A percentile compares a stretch with the other conserved stretches of the same genome.
Evolutionary conservation across 2,797 vertebrate genomes (phyloP).

Genomic region (Sebastiscus tertius): DNA sequence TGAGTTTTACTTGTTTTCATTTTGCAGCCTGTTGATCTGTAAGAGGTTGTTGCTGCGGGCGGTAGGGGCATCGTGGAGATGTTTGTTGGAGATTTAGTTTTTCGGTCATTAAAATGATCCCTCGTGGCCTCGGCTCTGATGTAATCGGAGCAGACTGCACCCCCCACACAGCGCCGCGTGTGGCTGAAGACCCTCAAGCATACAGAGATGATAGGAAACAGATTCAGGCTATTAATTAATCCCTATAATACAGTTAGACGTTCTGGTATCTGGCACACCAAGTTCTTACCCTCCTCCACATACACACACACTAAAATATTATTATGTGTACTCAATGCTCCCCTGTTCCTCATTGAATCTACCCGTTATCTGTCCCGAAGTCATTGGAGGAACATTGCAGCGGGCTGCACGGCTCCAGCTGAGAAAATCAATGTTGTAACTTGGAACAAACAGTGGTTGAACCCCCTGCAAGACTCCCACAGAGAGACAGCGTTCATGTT

Average conservation of each 20-base stretch:
- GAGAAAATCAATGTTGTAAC: slow-evolving; percentile 15
- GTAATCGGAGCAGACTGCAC: slow-evolving; percentile 67
- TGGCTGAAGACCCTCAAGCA: slow-evolving; percentile 61
- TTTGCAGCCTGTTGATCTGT: slow-evolving; percentile 24
- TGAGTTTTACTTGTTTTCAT: background rate
- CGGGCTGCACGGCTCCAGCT: background rate
- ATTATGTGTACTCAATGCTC: background rate
- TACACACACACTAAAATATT: slow-evolving; percentile 9
- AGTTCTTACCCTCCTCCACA: background rate
- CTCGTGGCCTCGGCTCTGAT: slow-evolving; percentile 62
- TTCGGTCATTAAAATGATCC: slow-evolving; percentile 65
- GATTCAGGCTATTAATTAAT: slow-evolving; percentile 74
- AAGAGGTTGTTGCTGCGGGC: slow-evolving; percentile 18
- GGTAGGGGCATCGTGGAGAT: slow-evolving; percentile 16
- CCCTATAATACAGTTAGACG: slow-evolving; percentile 56
- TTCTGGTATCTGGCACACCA: slow-evolving; percentile 44
- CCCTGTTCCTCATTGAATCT: slow-evolving; percentile 17
- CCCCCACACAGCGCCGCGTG: slow-evolving; percentile 70
- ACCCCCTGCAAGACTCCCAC: slow-evolving; percentile 4
- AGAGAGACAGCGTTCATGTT: slow-evolving; percentile 19
- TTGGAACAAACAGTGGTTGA: slow-evolving; percentile 22
- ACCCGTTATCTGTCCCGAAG: slow-evolving; percentile 15
- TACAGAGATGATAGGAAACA: slow-evolving; percentile 74
- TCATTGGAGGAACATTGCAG: background rate
- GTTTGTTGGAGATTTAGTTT: slow-evolving; percentile 33